phyloP scores from a whole-genome alignment of 1,140 invertebrate species.

The Leptinotarsa undecemlineata region DNA sequence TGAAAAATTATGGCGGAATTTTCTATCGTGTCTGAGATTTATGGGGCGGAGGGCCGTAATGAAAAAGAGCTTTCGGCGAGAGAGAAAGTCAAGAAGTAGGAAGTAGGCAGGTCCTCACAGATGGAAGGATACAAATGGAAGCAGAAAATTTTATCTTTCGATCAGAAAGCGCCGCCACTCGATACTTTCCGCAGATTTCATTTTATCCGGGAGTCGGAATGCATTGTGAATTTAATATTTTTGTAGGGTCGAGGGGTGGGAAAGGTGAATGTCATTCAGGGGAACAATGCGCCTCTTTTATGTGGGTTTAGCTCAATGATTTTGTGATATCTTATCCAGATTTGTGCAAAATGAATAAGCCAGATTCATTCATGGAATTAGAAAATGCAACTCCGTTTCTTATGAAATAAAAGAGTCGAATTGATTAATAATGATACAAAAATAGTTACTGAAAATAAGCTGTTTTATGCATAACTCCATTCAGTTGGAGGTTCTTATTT shows the following conservation, averaged over 20 bases:
- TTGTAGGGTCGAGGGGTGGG: neutral
- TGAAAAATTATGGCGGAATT: slow-evolving; percentile 21
- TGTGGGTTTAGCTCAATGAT: too few species aligned
- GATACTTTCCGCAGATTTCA: slow-evolving; percentile 1
- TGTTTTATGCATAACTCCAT: too few species aligned
- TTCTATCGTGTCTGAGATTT: slow-evolving; percentile 14
- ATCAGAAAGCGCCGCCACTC: neutral
- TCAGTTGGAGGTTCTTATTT: too few species aligned
- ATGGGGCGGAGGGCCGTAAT: slow-evolving; percentile 9
- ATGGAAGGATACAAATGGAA: slow-evolving; percentile 12
- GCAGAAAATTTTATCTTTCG: slow-evolving; percentile 3
- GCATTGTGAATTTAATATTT: slow-evolving; percentile 13
- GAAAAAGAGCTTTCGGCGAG: slow-evolving; percentile 8
- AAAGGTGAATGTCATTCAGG: neutral
- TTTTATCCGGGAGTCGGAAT: neutral
- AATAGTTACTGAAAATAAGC: too few species aligned
- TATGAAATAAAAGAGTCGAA: too few species aligned
- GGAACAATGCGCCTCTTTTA: too few species aligned
- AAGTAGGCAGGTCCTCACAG: slow-evolving; percentile 14
- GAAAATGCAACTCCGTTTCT: too few species aligned
- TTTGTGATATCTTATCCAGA: too few species aligned
- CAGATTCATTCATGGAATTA: too few species aligned
- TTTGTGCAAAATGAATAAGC: too few species aligned
- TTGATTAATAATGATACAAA: too few species aligned
- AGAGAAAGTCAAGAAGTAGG: slow-evolving; percentile 9